These are phyloP conservation scores for Aeoliscus strigatus DNA, from an alignment of 2,797 vertebrate species.

Conservation along the genomic window DNA sequence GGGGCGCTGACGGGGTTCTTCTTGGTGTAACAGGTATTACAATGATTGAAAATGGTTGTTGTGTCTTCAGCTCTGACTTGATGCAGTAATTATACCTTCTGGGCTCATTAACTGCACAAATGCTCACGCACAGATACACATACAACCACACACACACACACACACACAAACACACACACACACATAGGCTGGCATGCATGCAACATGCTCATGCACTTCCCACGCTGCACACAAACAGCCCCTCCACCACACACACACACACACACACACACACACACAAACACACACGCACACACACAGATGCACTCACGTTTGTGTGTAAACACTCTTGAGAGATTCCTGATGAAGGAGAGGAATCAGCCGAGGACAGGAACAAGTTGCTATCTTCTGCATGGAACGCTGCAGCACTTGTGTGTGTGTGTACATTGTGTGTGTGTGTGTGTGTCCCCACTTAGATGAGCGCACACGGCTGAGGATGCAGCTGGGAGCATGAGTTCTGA, in stretches of 20 bases:
- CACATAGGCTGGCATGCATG: too few relatives aligned
- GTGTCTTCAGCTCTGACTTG: slow-evolving; percentile 46
- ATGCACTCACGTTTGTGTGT: slow-evolving; percentile 15
- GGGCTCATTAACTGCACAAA: slow-evolving; percentile 59
- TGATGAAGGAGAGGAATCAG: slow-evolving; percentile 51
- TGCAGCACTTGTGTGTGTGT: slow-evolving; percentile 11
- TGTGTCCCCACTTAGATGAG: slow-evolving; percentile 67
- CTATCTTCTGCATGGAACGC: slow-evolving; percentile 48
- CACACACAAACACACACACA: slow-evolving; percentile 2
- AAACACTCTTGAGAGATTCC: slow-evolving; percentile 40
- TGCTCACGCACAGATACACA: not conserved
- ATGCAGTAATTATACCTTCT: slow-evolving; percentile 67
- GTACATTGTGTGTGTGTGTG: slow-evolving; percentile 37
- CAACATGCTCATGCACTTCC: too few relatives aligned
- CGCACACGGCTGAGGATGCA: slow-evolving; percentile 70
- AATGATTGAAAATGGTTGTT: slow-evolving; percentile 28
- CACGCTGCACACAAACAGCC: slow-evolving; percentile 15
- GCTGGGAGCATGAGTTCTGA: slow-evolving; percentile 79
- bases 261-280: slow-evolving; percentile 8
- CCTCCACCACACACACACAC: slow-evolving; percentile 4
- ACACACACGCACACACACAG: slow-evolving; percentile 9
- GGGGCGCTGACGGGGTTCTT: slow-evolving; percentile 10
- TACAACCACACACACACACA: slow-evolving; percentile 12
- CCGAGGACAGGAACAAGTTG: slow-evolving; percentile 58
- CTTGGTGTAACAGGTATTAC: slow-evolving; percentile 6